Evolutionary conservation across 2,888 invertebrate species (phyloP).

Genomic region (Anagyrus pseudococci): DNA sequence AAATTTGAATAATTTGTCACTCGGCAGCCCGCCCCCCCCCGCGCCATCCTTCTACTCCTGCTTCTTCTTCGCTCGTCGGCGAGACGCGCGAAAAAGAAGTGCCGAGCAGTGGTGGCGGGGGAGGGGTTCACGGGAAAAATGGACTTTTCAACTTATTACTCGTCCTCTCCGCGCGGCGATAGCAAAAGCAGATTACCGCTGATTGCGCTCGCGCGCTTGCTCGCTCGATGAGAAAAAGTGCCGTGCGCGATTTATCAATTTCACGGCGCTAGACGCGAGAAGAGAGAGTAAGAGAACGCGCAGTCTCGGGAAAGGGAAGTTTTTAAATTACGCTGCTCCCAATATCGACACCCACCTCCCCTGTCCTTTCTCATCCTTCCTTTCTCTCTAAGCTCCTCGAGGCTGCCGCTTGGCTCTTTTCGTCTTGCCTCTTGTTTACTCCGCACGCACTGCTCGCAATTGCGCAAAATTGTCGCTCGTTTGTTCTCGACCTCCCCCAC

Average conservation of each 20-base stretch:
- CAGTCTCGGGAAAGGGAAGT: constrained; percentile 38
- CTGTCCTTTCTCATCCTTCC: too few relatives aligned
- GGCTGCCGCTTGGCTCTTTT: background rate
- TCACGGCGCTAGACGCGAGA: constrained; percentile 47
- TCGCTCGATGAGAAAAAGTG: constrained; percentile 36
- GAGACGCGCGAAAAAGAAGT: constrained; percentile 1
- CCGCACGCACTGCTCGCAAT: background rate
- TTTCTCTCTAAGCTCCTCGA: too few relatives aligned
- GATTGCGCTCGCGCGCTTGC: constrained; percentile 48
- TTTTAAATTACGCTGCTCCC: constrained; percentile 54
- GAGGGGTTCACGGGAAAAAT: constrained; percentile 43
- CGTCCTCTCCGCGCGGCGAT: constrained; percentile 14
- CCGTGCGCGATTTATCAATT: constrained; percentile 55
- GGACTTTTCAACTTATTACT: constrained; percentile 51
- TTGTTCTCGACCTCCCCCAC: background rate
- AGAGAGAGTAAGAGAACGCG: too few relatives aligned
- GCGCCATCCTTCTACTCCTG: too few relatives aligned
- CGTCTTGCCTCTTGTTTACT: constrained; percentile 1
- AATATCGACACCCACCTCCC: too few relatives aligned
- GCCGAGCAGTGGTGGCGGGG: too few relatives aligned
- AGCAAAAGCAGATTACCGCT: constrained; percentile 47
- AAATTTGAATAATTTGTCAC: constrained; percentile 40
- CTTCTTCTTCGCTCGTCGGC: background rate
- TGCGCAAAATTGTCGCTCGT: background rate
- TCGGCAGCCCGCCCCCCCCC: too few relatives aligned